phyloP scores from a whole-genome alignment of 2,888 invertebrate genomes.

The Mamestra brassicae region DNA sequence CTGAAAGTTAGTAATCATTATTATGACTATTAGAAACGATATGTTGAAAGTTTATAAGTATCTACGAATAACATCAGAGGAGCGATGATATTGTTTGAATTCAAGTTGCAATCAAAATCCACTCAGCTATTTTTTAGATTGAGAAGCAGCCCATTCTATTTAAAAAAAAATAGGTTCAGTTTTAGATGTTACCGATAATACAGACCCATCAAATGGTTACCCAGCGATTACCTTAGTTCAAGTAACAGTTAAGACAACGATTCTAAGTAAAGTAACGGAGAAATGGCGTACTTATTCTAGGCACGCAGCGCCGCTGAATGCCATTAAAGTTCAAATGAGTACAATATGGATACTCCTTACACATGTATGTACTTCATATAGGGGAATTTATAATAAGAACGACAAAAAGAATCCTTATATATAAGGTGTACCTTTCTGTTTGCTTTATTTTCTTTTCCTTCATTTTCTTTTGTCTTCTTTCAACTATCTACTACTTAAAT shows the following conservation, averaged over 20 bases:
- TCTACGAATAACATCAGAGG: too few relatives aligned
- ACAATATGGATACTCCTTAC: slow-evolving; percentile 32
- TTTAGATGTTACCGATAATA: not conserved
- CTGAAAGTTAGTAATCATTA: not conserved
- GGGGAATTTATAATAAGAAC: slow-evolving; percentile 10
- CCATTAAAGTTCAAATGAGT: slow-evolving; percentile 50
- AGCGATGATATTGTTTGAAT: too few relatives aligned
- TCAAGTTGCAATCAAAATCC: too few relatives aligned
- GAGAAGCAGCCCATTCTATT: too few relatives aligned
- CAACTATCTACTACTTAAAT: not conserved
- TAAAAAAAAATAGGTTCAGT: not conserved
- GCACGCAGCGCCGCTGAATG: slow-evolving; percentile 49
- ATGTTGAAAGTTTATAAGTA: not conserved
- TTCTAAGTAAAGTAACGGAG: slow-evolving; percentile 60
- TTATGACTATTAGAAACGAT: not conserved
- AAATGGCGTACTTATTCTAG: slow-evolving; percentile 62
- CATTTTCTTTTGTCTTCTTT: too few relatives aligned
- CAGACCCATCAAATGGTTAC: not conserved
- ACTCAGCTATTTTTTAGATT: not conserved
- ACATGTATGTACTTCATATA: slow-evolving; percentile 19
- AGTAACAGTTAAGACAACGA: slow-evolving; percentile 46
- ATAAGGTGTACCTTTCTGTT: too few relatives aligned
- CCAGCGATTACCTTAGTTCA: slow-evolving; percentile 34
- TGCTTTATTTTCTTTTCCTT: too few relatives aligned
- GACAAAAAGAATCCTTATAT: too few relatives aligned